These are phyloP conservation scores for Bemisia tabaci DNA, from an alignment of 1,140 invertebrate species.

Conservation along the genomic window DNA sequence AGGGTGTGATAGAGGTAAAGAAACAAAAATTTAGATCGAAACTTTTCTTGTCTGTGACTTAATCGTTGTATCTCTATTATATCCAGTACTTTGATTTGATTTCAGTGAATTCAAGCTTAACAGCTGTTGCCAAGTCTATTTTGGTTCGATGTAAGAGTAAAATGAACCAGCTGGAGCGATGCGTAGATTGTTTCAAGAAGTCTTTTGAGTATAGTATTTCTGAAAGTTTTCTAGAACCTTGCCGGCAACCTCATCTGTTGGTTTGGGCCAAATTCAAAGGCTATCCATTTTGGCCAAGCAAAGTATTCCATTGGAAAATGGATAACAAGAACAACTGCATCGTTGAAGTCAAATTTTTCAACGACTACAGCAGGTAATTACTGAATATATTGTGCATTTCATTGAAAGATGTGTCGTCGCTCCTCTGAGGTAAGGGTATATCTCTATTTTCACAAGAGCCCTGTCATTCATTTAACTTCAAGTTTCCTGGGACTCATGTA, in stretches of 20 bases:
- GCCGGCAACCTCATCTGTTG: slow-evolving; percentile 3
- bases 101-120: not conserved
- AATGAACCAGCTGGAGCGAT: not conserved
- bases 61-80: too few species aligned
- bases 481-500: too few species aligned
- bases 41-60: too few species aligned
- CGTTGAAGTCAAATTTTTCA: slow-evolving; percentile 6
- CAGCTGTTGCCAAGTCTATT: not conserved
- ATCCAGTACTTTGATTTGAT: too few species aligned
- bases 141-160: not conserved
- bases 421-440: too few species aligned
- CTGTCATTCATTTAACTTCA: too few species aligned
- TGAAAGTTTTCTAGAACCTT: slow-evolving; percentile 3
- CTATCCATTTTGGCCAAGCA: slow-evolving; percentile 6
- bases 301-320: slow-evolving; percentile 7
- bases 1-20: too few species aligned
- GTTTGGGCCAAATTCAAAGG: slow-evolving; percentile 9
- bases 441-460: too few species aligned
- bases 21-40: too few species aligned
- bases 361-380: slow-evolving; percentile 1
- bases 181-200: not conserved
- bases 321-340: not conserved
- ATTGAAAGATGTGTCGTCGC: too few species aligned
- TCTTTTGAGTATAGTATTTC: not conserved
- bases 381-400: too few species aligned